Evolutionary conservation across 1,140 invertebrate genomes (phyloP).

Genomic region (Trichoplusia ni): DNA sequence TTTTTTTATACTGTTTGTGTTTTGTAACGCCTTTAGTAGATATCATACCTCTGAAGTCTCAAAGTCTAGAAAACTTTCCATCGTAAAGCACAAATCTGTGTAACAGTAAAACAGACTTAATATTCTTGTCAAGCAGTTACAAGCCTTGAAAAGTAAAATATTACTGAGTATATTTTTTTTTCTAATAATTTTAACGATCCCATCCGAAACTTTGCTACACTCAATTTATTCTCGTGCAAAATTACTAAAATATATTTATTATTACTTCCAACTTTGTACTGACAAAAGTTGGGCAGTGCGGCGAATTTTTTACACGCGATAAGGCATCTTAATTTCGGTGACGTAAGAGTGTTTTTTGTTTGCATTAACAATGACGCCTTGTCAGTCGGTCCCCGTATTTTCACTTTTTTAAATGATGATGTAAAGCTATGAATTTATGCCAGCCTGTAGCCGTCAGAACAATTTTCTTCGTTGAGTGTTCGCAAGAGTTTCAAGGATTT

Average conservation of each 20-base stretch:
- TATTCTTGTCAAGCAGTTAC: no score
- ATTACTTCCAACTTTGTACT: conserved; percentile 20
- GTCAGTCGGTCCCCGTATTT: conserved; percentile 28
- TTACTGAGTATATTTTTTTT: background rate
- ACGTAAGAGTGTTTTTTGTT: conserved; percentile 1
- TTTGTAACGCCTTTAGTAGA: no score
- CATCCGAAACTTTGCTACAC: conserved; percentile 2
- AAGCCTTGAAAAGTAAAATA: background rate
- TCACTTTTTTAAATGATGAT: conserved; percentile 60
- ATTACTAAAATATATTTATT: conserved; percentile 26
- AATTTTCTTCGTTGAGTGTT: conserved; percentile 62
- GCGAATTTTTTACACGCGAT: background rate
- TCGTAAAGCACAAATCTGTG: background rate
- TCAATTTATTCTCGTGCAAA: conserved; percentile 13
- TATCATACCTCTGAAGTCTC: no score
- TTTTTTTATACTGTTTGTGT: no score
- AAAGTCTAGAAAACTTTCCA: no score
- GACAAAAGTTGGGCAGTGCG: background rate
- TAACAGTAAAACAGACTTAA: background rate
- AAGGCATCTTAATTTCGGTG: background rate
- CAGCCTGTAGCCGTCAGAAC: conserved; percentile 53
- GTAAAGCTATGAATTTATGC: conserved; percentile 66
- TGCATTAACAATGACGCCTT: background rate
- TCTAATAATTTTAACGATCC: conserved; percentile 3
- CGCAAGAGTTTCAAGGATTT: conserved; percentile 42